Conservation (phyloP, 2,888 invertebrate genomes). For the Oeneis ivallda region DNA sequence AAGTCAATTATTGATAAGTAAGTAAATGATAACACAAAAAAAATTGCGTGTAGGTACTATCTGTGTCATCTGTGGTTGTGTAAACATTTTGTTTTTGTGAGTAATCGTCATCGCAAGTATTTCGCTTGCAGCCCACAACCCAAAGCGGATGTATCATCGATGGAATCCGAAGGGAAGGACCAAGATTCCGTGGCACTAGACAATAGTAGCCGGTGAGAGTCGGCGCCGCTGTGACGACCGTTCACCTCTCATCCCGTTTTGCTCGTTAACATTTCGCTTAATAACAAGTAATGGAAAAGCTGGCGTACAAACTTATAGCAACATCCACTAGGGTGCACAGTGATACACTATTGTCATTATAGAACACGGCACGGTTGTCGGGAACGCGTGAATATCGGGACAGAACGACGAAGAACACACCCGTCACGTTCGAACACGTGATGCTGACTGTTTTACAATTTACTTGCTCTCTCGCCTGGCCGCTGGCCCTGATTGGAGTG, state of each 20-base stretch:
- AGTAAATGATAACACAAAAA: background rate
- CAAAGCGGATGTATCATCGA: conserved; percentile 70
- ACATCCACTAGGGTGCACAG: conserved; percentile 69
- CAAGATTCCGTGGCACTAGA: conserved; percentile 80
- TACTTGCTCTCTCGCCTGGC: conserved; percentile 48
- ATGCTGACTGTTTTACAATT: conserved; percentile 79
- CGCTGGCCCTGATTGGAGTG: conserved; percentile 47
- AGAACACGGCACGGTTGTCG: conserved; percentile 71
- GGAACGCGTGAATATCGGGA: conserved; percentile 72
- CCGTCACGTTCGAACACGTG: conserved; percentile 70
- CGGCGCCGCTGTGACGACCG: conserved; percentile 79
- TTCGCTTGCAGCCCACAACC: conserved; percentile 69
- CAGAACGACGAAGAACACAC: conserved; percentile 52
- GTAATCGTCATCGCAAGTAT: conserved; percentile 54
- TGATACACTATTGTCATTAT: conserved; percentile 64
- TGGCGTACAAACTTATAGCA: conserved; percentile 58
- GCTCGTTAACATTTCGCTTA: conserved; percentile 56
- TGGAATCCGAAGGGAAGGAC: conserved; percentile 79
- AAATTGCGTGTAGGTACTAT: conserved; percentile 27
- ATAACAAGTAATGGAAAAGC: conserved; percentile 47
- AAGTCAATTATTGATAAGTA: background rate
- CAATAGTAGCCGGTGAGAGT: conserved; percentile 79
- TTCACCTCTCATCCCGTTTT: conserved; percentile 77
- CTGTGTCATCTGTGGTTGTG: conserved; percentile 66
- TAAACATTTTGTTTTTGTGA: conserved; percentile 56